Evolutionary conservation across 2,888 invertebrate species (phyloP).

Genomic region (Helicoverpa assulta): DNA sequence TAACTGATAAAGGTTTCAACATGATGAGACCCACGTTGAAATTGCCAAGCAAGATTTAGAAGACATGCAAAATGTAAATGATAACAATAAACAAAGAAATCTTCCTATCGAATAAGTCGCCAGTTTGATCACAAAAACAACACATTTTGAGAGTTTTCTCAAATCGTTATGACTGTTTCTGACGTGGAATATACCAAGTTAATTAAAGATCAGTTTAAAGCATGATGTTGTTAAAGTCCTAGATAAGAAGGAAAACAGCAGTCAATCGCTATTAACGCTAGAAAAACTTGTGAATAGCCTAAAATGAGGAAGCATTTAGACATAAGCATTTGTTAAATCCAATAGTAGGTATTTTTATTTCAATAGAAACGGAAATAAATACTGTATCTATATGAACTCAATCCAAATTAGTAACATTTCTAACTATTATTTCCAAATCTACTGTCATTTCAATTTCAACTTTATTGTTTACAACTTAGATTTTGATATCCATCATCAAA

Average conservation of each 20-base stretch:
- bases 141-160: too few species aligned
- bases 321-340: neutral
- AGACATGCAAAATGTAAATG: neutral
- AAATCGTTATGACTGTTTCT: too few species aligned
- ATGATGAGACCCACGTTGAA: neutral
- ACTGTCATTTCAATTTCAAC: neutral
- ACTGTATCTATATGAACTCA: constrained; percentile 10
- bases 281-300: neutral
- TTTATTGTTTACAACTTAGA: constrained; percentile 5
- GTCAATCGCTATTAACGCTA: neutral
- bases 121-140: too few species aligned
- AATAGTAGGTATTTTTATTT: too few species aligned
- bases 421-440: constrained; percentile 21
- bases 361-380: neutral
- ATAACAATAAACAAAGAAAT: neutral
- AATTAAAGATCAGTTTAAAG: too few species aligned
- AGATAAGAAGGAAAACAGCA: neutral
- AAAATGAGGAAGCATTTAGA: neutral
- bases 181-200: too few species aligned
- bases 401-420: neutral
- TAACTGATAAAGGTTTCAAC: too few species aligned
- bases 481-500: neutral
- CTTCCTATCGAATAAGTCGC: too few species aligned
- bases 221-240: neutral
- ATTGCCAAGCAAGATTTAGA: neutral